Percentiles rank a stretch among this genome's conserved stretches.
These are phyloP conservation scores for Colletes latitarsis DNA, from an alignment of 1,140 invertebrate genomes.

Conservation along the genomic window DNA sequence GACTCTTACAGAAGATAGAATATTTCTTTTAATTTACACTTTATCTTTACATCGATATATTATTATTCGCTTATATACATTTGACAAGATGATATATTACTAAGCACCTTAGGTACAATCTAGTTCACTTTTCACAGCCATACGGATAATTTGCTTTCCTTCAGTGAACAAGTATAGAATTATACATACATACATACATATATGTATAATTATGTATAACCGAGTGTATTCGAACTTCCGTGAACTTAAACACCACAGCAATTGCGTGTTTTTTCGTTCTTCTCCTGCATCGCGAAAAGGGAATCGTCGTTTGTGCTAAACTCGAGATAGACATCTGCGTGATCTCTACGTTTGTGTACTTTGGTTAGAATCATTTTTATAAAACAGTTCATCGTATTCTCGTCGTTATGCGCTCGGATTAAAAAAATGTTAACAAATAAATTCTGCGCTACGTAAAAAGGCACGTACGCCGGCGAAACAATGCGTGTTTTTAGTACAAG, in stretches of 20 bases:
- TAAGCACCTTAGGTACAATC: slow-evolving; percentile 81
- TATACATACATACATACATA: slow-evolving; percentile 65
- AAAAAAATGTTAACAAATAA: slow-evolving; percentile 60
- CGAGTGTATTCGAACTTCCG: slow-evolving; percentile 19
- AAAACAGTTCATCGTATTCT: slow-evolving; percentile 63
- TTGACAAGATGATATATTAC: slow-evolving; percentile 78
- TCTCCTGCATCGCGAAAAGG: slow-evolving; percentile 11
- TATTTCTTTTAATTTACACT: slow-evolving; percentile 73
- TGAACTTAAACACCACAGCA: slow-evolving; percentile 10
- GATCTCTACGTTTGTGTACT: slow-evolving; percentile 61
- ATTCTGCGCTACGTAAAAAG: slow-evolving; percentile 58
- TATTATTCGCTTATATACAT: slow-evolving; percentile 79
- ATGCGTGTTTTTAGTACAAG: slow-evolving; percentile 56
- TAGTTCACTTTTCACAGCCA: slow-evolving; percentile 82
- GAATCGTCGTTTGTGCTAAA: slow-evolving; percentile 43
- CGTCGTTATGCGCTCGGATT: slow-evolving; percentile 50
- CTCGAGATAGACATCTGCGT: slow-evolving; percentile 20
- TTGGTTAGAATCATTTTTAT: slow-evolving; percentile 72
- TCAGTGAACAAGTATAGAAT: slow-evolving; percentile 77
- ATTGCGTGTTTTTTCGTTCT: slow-evolving; percentile 5
- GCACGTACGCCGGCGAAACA: slow-evolving; percentile 31
- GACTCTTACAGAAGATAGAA: slow-evolving; percentile 66
- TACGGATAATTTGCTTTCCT: slow-evolving; percentile 80
- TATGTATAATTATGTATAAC: slow-evolving; percentile 19
- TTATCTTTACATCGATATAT: slow-evolving; percentile 77